Percentiles rank a stretch among this genome's conserved stretches.
Evolutionary conservation across 2,888 invertebrate genomes (phyloP).

Genomic region (Pediacus dermestoides): DNA sequence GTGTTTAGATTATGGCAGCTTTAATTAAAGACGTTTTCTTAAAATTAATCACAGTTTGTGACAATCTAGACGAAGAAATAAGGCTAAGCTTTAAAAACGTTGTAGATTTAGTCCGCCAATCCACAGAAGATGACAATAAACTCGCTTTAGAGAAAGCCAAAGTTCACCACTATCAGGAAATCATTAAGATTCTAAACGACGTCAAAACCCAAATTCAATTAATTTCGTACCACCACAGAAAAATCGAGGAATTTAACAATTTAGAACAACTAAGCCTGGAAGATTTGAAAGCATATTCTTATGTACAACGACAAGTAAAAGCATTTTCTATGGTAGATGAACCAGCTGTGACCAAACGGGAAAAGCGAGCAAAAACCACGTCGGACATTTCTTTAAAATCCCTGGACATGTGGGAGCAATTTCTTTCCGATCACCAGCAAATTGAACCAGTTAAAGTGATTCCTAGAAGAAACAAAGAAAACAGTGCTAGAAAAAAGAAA

Average conservation of each 20-base stretch:
- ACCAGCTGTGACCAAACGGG: constrained; percentile 1
- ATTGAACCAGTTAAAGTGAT: constrained; percentile 10
- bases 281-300: constrained; percentile 27
- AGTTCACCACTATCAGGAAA: constrained; percentile 33
- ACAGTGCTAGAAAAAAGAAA: constrained; percentile 24
- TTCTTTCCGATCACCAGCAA: constrained; percentile 17
- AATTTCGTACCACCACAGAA: constrained; percentile 27
- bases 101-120: no score
- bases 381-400: constrained; percentile 26
- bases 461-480: constrained; percentile 19
- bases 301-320: constrained; percentile 28
- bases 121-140: constrained; percentile 20
- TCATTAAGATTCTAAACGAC: constrained; percentile 23
- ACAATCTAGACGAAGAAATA: no score
- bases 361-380: constrained; percentile 18
- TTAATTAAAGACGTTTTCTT: no score
- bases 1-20: no score
- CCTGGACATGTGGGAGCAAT: constrained; percentile 33
- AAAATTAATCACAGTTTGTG: no score
- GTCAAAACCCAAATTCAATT: constrained; percentile 26
- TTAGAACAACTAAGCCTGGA: constrained; percentile 17
- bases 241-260: constrained; percentile 20
- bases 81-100: no score
- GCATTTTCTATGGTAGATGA: constrained; percentile 20
- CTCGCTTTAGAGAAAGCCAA: constrained; percentile 30